Percentiles rank a stretch among this genome's conserved stretches.
Conservation (phyloP, 2,888 invertebrate species). For the Heliconius aoede region DNA sequence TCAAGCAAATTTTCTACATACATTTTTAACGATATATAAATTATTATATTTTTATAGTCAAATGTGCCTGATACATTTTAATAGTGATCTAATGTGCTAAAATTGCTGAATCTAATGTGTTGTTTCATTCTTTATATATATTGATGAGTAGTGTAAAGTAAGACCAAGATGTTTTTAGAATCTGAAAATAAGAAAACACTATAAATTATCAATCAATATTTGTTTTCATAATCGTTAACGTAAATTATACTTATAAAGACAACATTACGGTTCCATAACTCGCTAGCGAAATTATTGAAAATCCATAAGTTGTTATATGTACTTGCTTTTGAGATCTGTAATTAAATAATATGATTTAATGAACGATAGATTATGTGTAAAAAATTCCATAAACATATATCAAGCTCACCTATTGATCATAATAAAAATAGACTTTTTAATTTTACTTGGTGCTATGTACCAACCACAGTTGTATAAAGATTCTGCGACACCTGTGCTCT, state of each 20-base stretch:
- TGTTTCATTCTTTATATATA: conserved; percentile 58
- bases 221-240: neutral
- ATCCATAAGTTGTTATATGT: conserved; percentile 70
- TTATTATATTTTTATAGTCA: too few relatives aligned
- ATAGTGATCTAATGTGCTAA: neutral
- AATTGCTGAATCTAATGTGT: neutral
- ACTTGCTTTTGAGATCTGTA: conserved; percentile 67
- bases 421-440: conserved; percentile 65
- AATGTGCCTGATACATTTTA: neutral
- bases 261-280: conserved; percentile 66
- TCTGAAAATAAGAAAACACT: conserved; percentile 48
- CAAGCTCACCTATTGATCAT: conserved; percentile 66
- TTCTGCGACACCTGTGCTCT: conserved; percentile 65
- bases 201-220: neutral
- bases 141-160: conserved; percentile 72
- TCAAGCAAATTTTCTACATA: neutral
- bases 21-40: neutral
- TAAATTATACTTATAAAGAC: neutral
- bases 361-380: neutral
- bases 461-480: conserved; percentile 71
- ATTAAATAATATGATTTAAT: conserved; percentile 31
- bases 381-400: neutral
- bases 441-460: conserved; percentile 62
- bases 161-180: conserved; percentile 72
- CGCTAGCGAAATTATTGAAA: conserved; percentile 65